Conservation (phyloP, 2,888 invertebrate species). For the Phyllotreta striolata region DNA sequence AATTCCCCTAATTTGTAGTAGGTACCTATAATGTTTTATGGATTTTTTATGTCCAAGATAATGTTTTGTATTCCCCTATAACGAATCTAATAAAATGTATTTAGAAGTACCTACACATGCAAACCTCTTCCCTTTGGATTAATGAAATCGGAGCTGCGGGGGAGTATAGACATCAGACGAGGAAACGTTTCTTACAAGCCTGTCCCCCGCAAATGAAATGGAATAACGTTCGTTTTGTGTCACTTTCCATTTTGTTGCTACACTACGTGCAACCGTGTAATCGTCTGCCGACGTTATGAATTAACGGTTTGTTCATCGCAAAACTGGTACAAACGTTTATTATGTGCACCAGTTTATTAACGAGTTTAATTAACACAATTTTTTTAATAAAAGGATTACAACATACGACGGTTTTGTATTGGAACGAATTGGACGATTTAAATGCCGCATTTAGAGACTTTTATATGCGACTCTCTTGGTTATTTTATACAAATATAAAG, state of each 20-base stretch:
- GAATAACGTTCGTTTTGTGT: neutral
- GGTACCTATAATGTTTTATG: too few species aligned
- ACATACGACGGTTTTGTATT: neutral
- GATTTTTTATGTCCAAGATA: too few species aligned
- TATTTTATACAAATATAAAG: too few species aligned
- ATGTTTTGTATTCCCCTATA: too few species aligned
- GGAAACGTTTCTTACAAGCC: neutral
- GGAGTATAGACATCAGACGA: neutral
- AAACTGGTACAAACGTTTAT: constrained; percentile 13
- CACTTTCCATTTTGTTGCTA: constrained; percentile 8
- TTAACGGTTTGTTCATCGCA: constrained; percentile 10
- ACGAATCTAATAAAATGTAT: too few species aligned
- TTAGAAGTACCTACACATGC: too few species aligned
- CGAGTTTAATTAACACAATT: constrained; percentile 9
- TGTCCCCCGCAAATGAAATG: neutral
- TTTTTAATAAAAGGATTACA: constrained; percentile 4
- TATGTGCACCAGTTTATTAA: constrained; percentile 8
- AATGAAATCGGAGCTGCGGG: too few species aligned
- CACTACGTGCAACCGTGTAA: neutral
- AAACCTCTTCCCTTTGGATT: too few species aligned
- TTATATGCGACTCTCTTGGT: too few species aligned
- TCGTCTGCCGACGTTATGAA: neutral
- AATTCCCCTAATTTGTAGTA: too few species aligned
- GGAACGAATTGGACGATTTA: too few species aligned
- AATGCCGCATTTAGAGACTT: too few species aligned